Base-by-base conservation (phyloP, 2,888 invertebrate genomes). In the Orthosia incerta region DNA sequence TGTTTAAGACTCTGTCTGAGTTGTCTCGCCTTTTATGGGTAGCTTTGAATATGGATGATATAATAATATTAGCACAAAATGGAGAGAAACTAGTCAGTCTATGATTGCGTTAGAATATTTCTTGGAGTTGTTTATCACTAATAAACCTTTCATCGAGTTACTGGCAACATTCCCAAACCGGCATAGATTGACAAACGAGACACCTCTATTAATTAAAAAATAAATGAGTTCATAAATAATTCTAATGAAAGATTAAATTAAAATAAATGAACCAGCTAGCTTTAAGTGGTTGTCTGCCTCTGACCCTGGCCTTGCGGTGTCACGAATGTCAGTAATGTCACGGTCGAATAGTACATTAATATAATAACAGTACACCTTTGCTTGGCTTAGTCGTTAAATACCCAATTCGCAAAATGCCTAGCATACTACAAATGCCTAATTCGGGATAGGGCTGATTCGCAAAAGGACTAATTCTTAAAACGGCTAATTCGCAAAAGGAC, bases 221-320 rank as follows among this genome's bases (percentile, higher is more conserved):
- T 51, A 55, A 46, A 18, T 62, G 16, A 50, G n/a, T 11, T 60
- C 23, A 53, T 64, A 59, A 69, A 69, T 62, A 20, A 39, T 53
- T 53, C 16, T 23, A 60, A 55, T 45, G 9, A 3, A 53, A 20
- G 12, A 45, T 56, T 48, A 23, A 53, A 77, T 72, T 5, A 26
- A 62, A 46, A 67, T 67, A 57, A 66, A 63, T 63, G 13, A 56
- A 51, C 31, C 12, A 50, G 23, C 1, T 55, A 15, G 50, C n/a
- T 64, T 23, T 48, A 39, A 26, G 51, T 46, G 23, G n/a, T 16
- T 56, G 50, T 3, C 46, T 67, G 60, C 46, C 13, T 64, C 53
- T 68, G 64, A 62, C 72, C 80, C 65, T 76, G 68, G 23, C 81
- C 72, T 69, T 79, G 59, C 48, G 16, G 7, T 63, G 64, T 59